phyloP scores from a whole-genome alignment of 2,888 invertebrate genomes.

The Oscheius sp. region DNA sequence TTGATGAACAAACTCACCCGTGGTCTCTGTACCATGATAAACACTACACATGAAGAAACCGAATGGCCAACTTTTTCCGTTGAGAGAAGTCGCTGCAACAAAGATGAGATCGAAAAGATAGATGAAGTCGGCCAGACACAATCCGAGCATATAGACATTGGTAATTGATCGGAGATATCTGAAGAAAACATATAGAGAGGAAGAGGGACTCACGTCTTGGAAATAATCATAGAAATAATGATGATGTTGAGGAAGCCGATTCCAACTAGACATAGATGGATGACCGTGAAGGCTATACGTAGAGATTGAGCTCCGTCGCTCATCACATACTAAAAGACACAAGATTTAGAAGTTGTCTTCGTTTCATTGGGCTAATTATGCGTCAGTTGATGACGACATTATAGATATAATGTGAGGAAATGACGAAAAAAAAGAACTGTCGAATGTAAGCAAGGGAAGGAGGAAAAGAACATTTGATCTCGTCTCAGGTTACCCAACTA shows the following conservation, averaged over 20 bases:
- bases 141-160: conserved; percentile 67
- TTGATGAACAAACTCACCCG: conserved; percentile 47
- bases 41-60: conserved; percentile 62
- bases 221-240: conserved; percentile 62
- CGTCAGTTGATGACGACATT: no score
- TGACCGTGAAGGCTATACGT: conserved; percentile 60
- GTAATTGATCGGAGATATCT: conserved; percentile 69
- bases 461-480: neutral
- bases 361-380: conserved; percentile 1
- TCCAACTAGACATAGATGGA: conserved; percentile 64
- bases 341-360: no score
- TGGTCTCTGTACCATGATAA: conserved; percentile 68
- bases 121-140: conserved; percentile 69
- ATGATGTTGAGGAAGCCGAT: conserved; percentile 66
- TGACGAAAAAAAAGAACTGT: no score
- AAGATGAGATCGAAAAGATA: conserved; percentile 64
- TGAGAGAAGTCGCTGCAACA: conserved; percentile 68
- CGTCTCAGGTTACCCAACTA: conserved; percentile 17
- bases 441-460: no score
- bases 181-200: conserved; percentile 4
- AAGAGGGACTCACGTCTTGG: conserved; percentile 43
- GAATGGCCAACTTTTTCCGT: conserved; percentile 68
- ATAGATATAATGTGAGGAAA: no score
- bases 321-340: no score
- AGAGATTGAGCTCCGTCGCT: conserved; percentile 53